Percentiles rank a stretch among this genome's conserved stretches.
Evolutionary conservation across 2,888 invertebrate genomes (phyloP).

Genomic region (Metallyticus violacea): DNA sequence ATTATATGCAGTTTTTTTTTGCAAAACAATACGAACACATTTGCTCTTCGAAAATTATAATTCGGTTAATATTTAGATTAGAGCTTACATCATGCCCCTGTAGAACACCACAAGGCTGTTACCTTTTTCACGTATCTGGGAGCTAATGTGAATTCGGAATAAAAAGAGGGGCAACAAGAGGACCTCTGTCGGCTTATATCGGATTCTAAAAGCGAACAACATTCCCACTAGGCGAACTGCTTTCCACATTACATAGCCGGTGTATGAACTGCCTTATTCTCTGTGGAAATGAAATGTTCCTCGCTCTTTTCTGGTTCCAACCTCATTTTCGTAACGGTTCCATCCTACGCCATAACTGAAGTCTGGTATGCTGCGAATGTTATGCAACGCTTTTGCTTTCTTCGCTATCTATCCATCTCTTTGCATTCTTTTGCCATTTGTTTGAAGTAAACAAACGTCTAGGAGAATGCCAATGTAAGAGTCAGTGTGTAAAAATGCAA

Average conservation of each 20-base stretch:
- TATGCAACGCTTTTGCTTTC: not conserved
- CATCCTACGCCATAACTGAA: not conserved
- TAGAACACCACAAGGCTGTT: no score
- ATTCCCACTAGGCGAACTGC: not conserved
- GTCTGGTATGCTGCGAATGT: not conserved
- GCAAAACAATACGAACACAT: no score
- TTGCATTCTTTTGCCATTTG: not conserved
- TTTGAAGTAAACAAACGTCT: not conserved
- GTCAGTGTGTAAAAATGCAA: not conserved
- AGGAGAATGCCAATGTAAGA: not conserved
- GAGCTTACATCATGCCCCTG: no score
- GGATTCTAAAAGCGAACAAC: not conserved
- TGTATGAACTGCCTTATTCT: not conserved
- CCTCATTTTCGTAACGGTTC: not conserved
- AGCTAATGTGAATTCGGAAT: not conserved
- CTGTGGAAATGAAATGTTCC: not conserved
- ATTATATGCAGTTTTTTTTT: no score
- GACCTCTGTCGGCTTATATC: not conserved
- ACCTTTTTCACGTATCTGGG: no score
- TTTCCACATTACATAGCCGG: not conserved
- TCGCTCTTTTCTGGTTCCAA: not conserved
- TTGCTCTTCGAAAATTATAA: no score
- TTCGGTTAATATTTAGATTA: no score
- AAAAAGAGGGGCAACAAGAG: not conserved
- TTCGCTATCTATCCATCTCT: not conserved